phyloP scores from a whole-genome alignment of 2,113 vertebrate species.

The Muscicapa adusta region DNA sequence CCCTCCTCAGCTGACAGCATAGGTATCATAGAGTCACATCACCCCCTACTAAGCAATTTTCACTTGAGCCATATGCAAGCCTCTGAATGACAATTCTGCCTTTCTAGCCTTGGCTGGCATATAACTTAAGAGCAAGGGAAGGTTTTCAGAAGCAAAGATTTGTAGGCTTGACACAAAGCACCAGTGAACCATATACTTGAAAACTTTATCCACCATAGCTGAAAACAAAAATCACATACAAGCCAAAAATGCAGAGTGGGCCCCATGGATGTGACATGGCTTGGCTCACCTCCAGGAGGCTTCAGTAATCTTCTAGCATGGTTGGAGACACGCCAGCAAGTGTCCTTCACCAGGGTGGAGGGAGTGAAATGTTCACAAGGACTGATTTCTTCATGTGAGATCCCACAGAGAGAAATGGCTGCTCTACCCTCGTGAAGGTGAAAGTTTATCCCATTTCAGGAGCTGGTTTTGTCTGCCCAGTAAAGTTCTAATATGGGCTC shows the following conservation, averaged over 20 bases:
- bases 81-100: not conserved
- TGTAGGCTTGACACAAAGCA: not conserved
- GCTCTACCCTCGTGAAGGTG: not conserved
- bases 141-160: not conserved
- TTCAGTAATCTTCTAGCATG: conserved; percentile 64
- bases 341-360: conserved; percentile 34
- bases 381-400: not conserved
- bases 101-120: not conserved
- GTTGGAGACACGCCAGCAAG: conserved; percentile 22
- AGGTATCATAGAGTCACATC: conserved; percentile 32
- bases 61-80: not conserved
- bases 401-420: not conserved
- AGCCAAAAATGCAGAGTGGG: conserved; percentile 35
- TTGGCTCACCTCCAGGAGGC: conserved; percentile 71
- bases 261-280: conserved; percentile 55
- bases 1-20: conserved; percentile 40
- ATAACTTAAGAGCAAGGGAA: not conserved
- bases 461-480: not conserved
- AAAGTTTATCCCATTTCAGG: conserved; percentile 29
- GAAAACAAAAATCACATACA: conserved; percentile 43
- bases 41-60: not conserved
- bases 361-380: not conserved
- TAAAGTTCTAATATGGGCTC: not conserved
- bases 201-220: conserved; percentile 29
- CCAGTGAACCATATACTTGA: not conserved